A percentile compares a stretch with the other conserved stretches of the same genome.
Conservation (phyloP, 2,888 invertebrate species). For the Macrosoma leucophasiata region DNA sequence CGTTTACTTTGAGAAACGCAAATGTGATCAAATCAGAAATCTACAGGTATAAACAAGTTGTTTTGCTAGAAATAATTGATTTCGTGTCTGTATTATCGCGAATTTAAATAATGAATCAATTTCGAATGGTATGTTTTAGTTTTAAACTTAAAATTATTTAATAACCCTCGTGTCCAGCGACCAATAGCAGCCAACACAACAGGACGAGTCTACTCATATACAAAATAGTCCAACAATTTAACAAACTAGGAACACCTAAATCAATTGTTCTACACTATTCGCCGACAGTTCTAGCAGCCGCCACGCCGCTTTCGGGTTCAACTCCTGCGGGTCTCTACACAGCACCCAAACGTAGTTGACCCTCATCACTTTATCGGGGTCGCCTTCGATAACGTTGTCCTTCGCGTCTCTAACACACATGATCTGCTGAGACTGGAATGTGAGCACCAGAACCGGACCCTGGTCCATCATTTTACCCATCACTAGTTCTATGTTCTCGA, state of each 20-base stretch:
- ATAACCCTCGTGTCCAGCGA: conserved; percentile 31
- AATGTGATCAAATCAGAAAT: too few relatives aligned
- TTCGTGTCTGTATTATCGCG: too few relatives aligned
- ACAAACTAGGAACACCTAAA: conserved; percentile 69
- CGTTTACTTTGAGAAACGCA: too few relatives aligned
- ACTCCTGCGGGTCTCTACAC: conserved; percentile 94
- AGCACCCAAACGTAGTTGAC: conserved; percentile 99
- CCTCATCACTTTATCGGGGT: conserved; percentile 95
- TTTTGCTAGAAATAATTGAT: too few relatives aligned
- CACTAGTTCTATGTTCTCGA: conserved; percentile 92
- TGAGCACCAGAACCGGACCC: conserved; percentile 96
- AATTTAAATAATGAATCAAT: too few relatives aligned
- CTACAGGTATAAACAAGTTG: too few relatives aligned
- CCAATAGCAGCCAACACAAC: conserved; percentile 24
- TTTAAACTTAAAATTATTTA: conserved; percentile 43
- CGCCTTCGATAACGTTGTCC: conserved; percentile 93
- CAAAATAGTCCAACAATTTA: conserved; percentile 49
- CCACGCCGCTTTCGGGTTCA: conserved; percentile 98
- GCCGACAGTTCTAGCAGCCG: conserved; percentile 93
- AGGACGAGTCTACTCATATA: conserved; percentile 39
- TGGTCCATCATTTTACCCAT: conserved; percentile 99
- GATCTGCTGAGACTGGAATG: conserved; percentile 97
- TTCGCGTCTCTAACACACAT: conserved; percentile 90
- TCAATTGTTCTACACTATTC: conserved; percentile 89
- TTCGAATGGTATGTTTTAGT: background rate